phyloP scores from a whole-genome alignment of 2,888 invertebrate genomes.

The Dolichopus griseipennis region DNA sequence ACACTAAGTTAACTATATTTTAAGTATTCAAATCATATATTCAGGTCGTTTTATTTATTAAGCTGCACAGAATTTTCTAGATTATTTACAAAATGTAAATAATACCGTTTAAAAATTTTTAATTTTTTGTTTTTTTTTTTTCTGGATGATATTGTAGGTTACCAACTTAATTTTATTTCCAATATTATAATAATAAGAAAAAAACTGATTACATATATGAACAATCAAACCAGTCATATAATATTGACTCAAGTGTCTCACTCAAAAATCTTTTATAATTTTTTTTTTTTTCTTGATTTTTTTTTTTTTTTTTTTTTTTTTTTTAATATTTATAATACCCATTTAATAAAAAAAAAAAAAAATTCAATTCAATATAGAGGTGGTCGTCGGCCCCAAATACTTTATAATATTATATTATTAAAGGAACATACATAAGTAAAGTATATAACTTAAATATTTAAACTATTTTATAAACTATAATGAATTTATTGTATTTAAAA shows the following conservation, averaged over 20 bases:
- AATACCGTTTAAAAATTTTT: neutral
- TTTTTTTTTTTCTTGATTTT: neutral
- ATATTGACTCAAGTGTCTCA: conserved; percentile 3
- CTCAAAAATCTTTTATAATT: neutral
- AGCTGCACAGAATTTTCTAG: neutral
- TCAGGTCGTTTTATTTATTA: neutral
- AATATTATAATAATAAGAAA: neutral
- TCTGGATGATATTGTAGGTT: neutral
- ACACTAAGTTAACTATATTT: neutral
- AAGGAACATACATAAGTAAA: too few species aligned
- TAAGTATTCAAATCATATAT: conserved; percentile 4
- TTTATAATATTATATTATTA: too few species aligned
- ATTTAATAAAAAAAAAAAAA: too few species aligned
- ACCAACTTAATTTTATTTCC: neutral
- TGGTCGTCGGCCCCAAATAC: neutral
- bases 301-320: neutral
- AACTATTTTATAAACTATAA: too few species aligned
- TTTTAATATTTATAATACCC: neutral
- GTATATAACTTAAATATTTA: too few species aligned
- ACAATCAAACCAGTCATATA: neutral
- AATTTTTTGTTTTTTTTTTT: neutral
- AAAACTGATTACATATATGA: neutral
- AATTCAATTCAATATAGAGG: neutral
- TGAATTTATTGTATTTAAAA: too few species aligned
- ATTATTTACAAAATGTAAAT: neutral